These are phyloP conservation scores for Meliscaeva auricollis DNA, from an alignment of 2,888 invertebrate species.

Conservation along the genomic window DNA sequence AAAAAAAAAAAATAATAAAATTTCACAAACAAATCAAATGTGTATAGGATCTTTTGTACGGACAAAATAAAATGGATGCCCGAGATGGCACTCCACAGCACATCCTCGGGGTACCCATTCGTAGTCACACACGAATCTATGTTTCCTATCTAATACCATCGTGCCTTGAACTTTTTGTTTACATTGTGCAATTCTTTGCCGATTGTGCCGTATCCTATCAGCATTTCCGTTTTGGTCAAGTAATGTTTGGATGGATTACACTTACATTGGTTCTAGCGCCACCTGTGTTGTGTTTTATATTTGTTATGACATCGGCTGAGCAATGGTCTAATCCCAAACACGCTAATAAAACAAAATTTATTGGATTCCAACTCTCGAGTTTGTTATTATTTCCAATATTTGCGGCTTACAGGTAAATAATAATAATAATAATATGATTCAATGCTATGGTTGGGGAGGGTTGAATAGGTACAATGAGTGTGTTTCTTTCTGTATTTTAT, in stretches of 20 bases:
- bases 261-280: constrained; percentile 85
- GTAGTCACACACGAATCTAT: constrained; percentile 82
- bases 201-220: constrained; percentile 88
- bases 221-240: constrained; percentile 87
- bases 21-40: not conserved
- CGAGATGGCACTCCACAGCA: constrained; percentile 80
- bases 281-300: constrained; percentile 86
- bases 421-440: constrained; percentile 47
- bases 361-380: constrained; percentile 78
- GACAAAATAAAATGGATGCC: constrained; percentile 75
- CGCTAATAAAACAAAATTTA: constrained; percentile 76
- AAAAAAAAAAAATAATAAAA: not conserved
- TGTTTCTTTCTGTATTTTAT: too few species aligned
- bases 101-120: constrained; percentile 81
- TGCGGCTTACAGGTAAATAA: constrained; percentile 86
- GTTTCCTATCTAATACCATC: constrained; percentile 85
- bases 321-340: constrained; percentile 85
- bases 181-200: constrained; percentile 88
- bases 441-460: not conserved
- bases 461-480: constrained; percentile 4
- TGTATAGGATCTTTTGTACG: too few species aligned
- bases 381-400: constrained; percentile 84
- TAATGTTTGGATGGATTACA: constrained; percentile 85
- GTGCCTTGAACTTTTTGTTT: constrained; percentile 87
- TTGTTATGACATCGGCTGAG: constrained; percentile 86